Conservation (phyloP, 2,113 vertebrate species). For the Catharus fuscescens region DNA sequence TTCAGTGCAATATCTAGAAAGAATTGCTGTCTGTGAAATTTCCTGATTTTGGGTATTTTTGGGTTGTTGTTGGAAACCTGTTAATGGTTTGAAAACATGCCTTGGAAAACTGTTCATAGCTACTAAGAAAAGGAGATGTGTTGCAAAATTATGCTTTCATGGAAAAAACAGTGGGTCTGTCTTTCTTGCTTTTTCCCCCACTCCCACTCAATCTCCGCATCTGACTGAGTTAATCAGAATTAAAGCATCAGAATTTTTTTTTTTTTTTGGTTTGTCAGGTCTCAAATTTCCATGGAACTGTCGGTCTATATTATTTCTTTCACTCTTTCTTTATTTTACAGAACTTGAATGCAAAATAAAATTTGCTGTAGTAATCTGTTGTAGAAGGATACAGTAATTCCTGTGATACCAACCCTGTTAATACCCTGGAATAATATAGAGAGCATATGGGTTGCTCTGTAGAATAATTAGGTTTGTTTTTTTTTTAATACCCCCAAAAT, state of each 20-base stretch:
- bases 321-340: background rate
- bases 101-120: background rate
- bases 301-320: background rate
- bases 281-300: background rate
- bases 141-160: background rate
- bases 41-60: slow-evolving; percentile 13
- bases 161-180: background rate
- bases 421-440: background rate
- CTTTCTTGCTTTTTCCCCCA: background rate
- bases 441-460: background rate
- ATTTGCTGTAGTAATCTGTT: background rate
- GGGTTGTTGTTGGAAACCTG: background rate
- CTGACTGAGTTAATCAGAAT: background rate
- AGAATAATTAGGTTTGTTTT: background rate
- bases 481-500: background rate
- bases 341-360: background rate
- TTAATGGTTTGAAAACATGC: background rate
- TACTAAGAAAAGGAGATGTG: background rate
- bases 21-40: background rate
- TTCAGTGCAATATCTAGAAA: background rate
- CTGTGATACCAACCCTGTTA: background rate
- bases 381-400: background rate
- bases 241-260: background rate
- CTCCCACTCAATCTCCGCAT: fast-evolving
- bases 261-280: background rate